Evolutionary conservation across 37 sponge, comb jelly and placozoan species (phyloP).

Genomic region (Mnemiopsis leidyi): DNA sequence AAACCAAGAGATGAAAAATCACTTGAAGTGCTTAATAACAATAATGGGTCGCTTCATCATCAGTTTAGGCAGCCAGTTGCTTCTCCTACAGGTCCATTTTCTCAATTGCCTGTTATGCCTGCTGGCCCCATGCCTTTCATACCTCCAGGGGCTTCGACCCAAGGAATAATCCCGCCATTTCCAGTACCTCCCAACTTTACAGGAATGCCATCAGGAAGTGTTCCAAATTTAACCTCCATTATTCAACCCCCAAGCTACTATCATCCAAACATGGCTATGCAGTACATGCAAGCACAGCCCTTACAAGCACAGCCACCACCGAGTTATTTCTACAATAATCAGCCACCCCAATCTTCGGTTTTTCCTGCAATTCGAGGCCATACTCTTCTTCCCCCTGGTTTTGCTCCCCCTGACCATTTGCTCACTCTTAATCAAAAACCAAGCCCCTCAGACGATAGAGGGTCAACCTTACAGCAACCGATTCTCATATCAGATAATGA

Average conservation of each 20-base stretch:
- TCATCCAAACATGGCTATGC: too few relatives aligned
- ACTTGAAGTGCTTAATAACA: neutral
- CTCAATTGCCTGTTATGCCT: neutral
- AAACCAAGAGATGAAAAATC: slow-evolving; percentile 1
- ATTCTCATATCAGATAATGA: neutral
- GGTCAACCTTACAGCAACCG: neutral
- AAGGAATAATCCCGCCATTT: neutral
- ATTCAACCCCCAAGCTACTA: neutral
- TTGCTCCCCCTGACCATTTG: neutral
- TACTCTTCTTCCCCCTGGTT: neutral
- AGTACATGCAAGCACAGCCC: neutral
- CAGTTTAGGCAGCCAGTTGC: neutral
- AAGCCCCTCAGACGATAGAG: neutral
- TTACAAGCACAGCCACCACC: neutral
- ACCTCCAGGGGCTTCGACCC: neutral
- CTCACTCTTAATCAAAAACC: neutral
- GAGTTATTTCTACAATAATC: neutral
- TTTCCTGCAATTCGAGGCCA: neutral
- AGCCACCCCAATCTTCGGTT: neutral
- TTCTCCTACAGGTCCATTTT: neutral
- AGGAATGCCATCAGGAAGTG: neutral
- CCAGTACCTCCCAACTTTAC: neutral
- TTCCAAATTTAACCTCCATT: neutral
- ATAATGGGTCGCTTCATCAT: neutral
- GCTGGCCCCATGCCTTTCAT: neutral